Evolutionary conservation across 1,140 invertebrate species (phyloP).

Genomic region (Bombus huntii): DNA sequence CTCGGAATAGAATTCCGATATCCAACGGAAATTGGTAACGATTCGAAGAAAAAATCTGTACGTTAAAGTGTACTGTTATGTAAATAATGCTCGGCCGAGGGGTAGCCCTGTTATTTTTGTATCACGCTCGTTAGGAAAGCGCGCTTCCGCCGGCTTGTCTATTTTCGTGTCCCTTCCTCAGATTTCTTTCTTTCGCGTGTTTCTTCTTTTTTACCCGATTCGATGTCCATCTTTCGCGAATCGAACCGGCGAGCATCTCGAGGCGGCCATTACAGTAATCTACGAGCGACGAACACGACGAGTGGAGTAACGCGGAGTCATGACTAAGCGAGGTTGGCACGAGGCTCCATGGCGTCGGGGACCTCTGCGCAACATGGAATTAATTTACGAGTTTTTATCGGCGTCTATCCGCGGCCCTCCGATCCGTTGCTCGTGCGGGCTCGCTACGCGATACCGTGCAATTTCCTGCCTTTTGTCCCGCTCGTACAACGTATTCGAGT

Average conservation of each 20-base stretch:
- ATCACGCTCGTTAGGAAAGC: conserved; percentile 63
- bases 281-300: conserved; percentile 16
- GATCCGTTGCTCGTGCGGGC: background rate
- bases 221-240: conserved; percentile 34
- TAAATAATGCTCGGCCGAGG: conserved; percentile 65
- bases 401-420: background rate
- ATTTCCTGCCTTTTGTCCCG: conserved; percentile 41
- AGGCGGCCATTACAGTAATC: conserved; percentile 10
- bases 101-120: conserved; percentile 67
- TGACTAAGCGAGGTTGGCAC: background rate
- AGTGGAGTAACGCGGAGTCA: background rate
- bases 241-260: conserved; percentile 44
- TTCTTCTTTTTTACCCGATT: conserved; percentile 31
- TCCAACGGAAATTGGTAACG: conserved; percentile 9
- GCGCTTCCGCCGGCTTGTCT: conserved; percentile 64
- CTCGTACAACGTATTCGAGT: background rate
- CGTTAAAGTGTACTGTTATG: conserved; percentile 56
- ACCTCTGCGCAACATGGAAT: background rate
- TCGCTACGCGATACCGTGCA: background rate
- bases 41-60: conserved; percentile 21
- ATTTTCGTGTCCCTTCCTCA: conserved; percentile 56
- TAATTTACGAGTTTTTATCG: conserved; percentile 33
- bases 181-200: conserved; percentile 20
- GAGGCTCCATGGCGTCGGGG: background rate
- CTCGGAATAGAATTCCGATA: conserved; percentile 32